Evolutionary conservation across 2,888 invertebrate genomes (phyloP).

Genomic region (Smittia sp.): DNA sequence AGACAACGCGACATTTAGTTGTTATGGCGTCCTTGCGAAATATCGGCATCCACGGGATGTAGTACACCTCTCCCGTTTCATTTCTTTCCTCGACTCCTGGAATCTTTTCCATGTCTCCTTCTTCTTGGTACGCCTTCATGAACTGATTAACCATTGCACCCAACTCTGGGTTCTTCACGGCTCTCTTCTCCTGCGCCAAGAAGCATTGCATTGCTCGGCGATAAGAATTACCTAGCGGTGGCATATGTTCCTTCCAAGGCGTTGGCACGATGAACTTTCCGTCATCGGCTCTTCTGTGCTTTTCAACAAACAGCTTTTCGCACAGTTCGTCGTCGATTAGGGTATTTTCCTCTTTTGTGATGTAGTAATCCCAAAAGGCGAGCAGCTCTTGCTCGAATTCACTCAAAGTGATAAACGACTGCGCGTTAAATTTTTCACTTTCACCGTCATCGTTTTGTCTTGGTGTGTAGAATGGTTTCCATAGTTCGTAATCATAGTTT

Average conservation of each 20-base stretch:
- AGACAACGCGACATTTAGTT: background rate
- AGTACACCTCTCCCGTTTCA: background rate
- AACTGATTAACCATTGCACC: background rate
- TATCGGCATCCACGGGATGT: background rate
- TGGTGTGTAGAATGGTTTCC: too few relatives aligned
- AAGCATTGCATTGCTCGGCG: background rate
- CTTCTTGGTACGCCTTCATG: background rate
- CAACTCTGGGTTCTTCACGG: background rate
- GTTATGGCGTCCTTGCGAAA: background rate
- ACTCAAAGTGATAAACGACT: too few relatives aligned
- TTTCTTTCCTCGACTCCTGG: background rate
- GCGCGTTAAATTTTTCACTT: too few relatives aligned
- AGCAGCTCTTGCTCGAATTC: too few relatives aligned
- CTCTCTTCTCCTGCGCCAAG: background rate
- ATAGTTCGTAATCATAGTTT: too few relatives aligned
- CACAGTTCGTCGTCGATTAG: background rate
- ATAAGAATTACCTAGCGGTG: background rate
- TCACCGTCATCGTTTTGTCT: too few relatives aligned
- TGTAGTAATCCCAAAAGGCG: background rate
- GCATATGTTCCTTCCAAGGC: background rate
- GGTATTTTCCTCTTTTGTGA: background rate
- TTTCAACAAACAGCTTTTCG: background rate
- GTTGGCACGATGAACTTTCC: background rate
- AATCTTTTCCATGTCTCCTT: background rate
- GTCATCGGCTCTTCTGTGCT: background rate